These are phyloP conservation scores for Listrodromus nycthemerus DNA, from an alignment of 2,888 invertebrate species.

Conservation along the genomic window DNA sequence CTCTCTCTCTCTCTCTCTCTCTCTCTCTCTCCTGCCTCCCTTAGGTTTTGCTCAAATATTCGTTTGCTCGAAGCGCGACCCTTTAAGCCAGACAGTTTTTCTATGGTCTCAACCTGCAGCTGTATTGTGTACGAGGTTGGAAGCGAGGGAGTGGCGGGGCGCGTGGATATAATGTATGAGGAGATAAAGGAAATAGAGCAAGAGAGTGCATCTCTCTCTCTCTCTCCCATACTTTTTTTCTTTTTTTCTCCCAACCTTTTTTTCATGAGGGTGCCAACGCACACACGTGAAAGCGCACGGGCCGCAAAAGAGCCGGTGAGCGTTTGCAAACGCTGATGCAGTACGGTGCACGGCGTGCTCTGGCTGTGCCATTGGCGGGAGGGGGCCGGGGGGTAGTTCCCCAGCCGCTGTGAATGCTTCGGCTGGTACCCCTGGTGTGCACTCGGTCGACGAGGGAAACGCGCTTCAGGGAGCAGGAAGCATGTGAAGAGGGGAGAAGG, in stretches of 20 bases:
- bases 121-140: conserved; percentile 68
- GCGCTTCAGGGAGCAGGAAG: conserved; percentile 54
- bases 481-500: conserved; percentile 47
- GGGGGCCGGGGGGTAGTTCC: not conserved
- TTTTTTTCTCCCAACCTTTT: conserved; percentile 23
- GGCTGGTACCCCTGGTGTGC: conserved; percentile 8
- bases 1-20: no score
- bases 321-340: conserved; percentile 64
- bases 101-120: conserved; percentile 80
- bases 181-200: conserved; percentile 11
- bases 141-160: conserved; percentile 66
- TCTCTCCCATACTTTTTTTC: conserved; percentile 9
- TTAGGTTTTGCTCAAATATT: conserved; percentile 39
- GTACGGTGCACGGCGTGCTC: conserved; percentile 46
- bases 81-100: conserved; percentile 83
- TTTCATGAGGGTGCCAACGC: conserved; percentile 56
- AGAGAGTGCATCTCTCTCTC: conserved; percentile 68
- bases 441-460: conserved; percentile 34
- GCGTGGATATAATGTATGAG: conserved; percentile 58
- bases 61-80: conserved; percentile 77
- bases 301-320: conserved; percentile 33
- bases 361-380: not conserved
- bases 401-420: conserved; percentile 17
- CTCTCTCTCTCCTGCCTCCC: no score
- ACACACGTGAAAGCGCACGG: conserved; percentile 42